Base-by-base conservation (phyloP, 2,888 invertebrate genomes). In the Catocala nupta region DNA sequence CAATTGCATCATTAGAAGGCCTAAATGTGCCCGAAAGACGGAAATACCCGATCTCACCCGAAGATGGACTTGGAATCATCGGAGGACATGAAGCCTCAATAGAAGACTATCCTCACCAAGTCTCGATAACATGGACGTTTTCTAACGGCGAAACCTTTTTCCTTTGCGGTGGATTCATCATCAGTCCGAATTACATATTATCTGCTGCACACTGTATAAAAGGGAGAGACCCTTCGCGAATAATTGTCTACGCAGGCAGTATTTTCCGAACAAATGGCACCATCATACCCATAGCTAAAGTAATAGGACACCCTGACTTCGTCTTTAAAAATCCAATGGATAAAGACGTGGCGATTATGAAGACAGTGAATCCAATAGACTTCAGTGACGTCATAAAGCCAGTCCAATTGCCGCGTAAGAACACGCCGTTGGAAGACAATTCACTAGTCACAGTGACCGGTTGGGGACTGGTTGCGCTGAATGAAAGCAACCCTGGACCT, bases 211-310 rank as follows among this genome's bases (percentile, higher is more conserved):
- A 94, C 73, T 94, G 94, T 56, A 86, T n/a, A 25, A 11, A 48
- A 48, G 48, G 8, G 16, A 48, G 48, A 1, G 88, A 89, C 13
- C 85, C 90, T 11, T 70, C 75, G 2, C 87, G 86, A 5, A 88
- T 95, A 4, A 86, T 87, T 0, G 82, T 92, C 0, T 86, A 93
- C 50, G 94, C 91, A 11, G 95, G 95, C 3, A 94, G 93, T 52
- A 78, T 89, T 0, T 86, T 69, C 55, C 77, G 89, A 1, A 86
- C 88, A 54, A 81, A 85, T 6, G 95, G 93, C 1, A 95, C 90
- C 0, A 70, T 88, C 8, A 89, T 91, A 16, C 88, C 88, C 0
- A 89, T 92, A 51, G 85, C 86, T 0, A 83, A 89, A 70, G 88
- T 91, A 1, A 88, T 65, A 1, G 81, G 89, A 0, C 90, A 90